A percentile compares a stretch with the other conserved stretches of the same genome.
phyloP scores from a whole-genome alignment of 2,113 vertebrate genomes.

The Daphoenositta chrysoptera region DNA sequence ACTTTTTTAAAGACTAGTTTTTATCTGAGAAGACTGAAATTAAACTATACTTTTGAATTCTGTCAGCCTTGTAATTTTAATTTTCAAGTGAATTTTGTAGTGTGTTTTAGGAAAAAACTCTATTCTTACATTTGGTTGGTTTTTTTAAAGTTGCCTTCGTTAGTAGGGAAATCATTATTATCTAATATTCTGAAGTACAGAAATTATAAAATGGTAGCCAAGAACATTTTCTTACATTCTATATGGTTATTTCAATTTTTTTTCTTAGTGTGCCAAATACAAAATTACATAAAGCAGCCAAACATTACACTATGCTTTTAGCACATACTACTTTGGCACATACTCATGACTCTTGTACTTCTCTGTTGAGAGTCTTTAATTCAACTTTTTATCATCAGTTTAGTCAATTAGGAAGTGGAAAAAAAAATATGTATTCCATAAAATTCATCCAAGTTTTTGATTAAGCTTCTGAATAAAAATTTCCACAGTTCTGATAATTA shows the following conservation, averaged over 20 bases:
- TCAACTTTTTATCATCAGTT: neutral
- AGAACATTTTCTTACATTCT: neutral
- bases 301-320: neutral
- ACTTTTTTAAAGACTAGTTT: neutral
- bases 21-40: neutral
- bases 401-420: neutral
- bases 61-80: neutral
- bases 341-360: neutral
- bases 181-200: neutral
- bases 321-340: neutral
- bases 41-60: neutral
- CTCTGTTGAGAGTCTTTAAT: neutral
- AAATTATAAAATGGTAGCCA: neutral
- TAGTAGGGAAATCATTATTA: neutral
- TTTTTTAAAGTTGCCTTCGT: neutral
- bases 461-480: neutral
- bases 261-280: neutral
- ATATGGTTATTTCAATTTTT: neutral
- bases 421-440: neutral
- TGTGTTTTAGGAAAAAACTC: neutral
- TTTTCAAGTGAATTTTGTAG: neutral
- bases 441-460: neutral
- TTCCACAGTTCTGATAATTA: neutral
- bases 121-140: accelerated
- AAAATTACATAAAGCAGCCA: neutral